phyloP scores from a whole-genome alignment of 2,888 invertebrate genomes.

The Idaea aversata region DNA sequence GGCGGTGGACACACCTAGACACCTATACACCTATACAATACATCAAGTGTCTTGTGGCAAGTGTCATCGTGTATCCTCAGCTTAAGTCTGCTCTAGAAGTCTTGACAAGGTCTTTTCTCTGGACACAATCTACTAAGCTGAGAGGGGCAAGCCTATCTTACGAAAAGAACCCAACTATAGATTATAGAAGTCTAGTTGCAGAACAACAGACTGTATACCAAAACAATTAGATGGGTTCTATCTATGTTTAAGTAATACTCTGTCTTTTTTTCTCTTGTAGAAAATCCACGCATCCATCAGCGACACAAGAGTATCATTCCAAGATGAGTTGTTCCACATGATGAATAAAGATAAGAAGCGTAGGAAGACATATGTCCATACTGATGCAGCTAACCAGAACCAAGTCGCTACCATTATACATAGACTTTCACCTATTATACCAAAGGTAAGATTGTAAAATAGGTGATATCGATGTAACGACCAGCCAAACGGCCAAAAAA shows the following conservation, averaged over 20 bases:
- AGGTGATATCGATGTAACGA: neutral
- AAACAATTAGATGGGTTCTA: neutral
- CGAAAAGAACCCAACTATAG: neutral
- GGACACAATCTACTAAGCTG: too few species aligned
- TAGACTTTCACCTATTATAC: constrained; percentile 87
- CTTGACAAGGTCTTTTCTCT: too few species aligned
- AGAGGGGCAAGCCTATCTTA: too few species aligned
- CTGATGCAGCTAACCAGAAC: constrained; percentile 35
- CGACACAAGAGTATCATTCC: constrained; percentile 78
- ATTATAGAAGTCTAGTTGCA: neutral
- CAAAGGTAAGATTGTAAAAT: constrained; percentile 80
- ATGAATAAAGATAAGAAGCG: constrained; percentile 61
- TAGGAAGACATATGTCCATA: constrained; percentile 24
- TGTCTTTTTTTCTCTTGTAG: constrained; percentile 57
- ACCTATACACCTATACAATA: too few species aligned
- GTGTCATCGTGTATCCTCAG: too few species aligned
- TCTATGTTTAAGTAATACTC: neutral
- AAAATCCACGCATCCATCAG: constrained; percentile 83
- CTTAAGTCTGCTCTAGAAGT: too few species aligned
- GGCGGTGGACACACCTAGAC: too few species aligned
- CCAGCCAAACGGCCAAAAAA: too few species aligned
- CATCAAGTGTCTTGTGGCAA: too few species aligned
- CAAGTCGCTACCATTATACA: constrained; percentile 76
- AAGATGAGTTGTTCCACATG: constrained; percentile 80
- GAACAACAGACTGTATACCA: too few species aligned